Base-by-base conservation (phyloP, 2,113 vertebrate species). In the Uropsilus gracilis region DNA sequence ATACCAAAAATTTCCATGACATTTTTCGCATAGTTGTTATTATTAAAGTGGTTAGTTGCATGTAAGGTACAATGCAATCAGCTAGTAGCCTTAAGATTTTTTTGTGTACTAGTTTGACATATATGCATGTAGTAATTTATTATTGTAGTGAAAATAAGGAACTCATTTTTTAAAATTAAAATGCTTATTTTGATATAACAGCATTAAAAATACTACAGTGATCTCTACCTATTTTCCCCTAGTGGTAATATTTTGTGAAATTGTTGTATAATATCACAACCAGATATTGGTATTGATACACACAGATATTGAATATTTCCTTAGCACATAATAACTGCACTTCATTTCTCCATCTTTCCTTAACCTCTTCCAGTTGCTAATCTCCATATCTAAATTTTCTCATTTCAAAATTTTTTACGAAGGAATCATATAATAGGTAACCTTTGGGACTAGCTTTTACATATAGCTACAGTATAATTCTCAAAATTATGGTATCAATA, bases 1-100 rank as follows among this genome's bases (percentile, higher is more conserved):
- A 37, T 39, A 81, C 46, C 26, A 93, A 90, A 92, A n/a, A n/a
- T n/a, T 68, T 37, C 44, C 42, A 0, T 83, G 12, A 89, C 28
- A 76, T 55, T 18, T 76, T 64, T 69, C 89, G 71, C 24, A 11
- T 84, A 50, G 30, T 44, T 83, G 94, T 93, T 89, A 44, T 86
- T 81, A 32, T 90, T 90, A 17, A 93, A 82, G 17, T 94, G 17
- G 80, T 53, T 28, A 82, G 16, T 92, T 90, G 8, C 89, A 5
- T 75, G 32, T 20, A 80, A 76, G 30, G 50, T 59, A 66, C 0
- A 75, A 61, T 66, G 57, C 75, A 88, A 2, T 87, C 42, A 82
- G 0, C 85, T n/a, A 87, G 57, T 87, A 80, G 24, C 89, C 22
- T 86, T n/a, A n/a, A n/a, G n/a, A n/a, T n/a, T n/a, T n/a, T 61